phyloP scores from a whole-genome alignment of 2,888 invertebrate genomes.

The Reticulitermes lucifugus region DNA sequence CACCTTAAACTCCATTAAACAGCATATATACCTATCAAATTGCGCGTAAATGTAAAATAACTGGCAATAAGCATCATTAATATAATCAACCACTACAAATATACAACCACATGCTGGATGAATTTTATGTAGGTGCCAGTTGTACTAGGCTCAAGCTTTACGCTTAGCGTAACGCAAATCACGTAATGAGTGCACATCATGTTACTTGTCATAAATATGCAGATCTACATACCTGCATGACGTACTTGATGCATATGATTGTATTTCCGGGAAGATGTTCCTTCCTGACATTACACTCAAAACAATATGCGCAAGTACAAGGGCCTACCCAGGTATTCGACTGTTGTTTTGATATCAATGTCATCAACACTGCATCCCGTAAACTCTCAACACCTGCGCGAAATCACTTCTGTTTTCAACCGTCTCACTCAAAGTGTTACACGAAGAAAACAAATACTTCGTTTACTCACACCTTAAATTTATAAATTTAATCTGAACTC shows the following conservation, averaged over 20 bases:
- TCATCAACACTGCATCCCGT: constrained; percentile 58
- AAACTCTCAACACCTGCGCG: constrained; percentile 62
- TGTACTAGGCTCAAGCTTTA: neutral
- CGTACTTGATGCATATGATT: constrained; percentile 61
- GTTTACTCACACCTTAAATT: constrained; percentile 44
- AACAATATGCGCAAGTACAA: constrained; percentile 54
- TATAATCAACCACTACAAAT: neutral
- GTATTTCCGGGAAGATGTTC: constrained; percentile 57
- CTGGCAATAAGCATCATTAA: neutral
- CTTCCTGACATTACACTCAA: constrained; percentile 64
- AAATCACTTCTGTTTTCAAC: constrained; percentile 52
- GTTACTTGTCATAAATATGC: constrained; percentile 26
- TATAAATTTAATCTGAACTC: constrained; percentile 38
- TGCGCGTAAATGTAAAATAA: neutral
- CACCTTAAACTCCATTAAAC: neutral
- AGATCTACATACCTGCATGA: constrained; percentile 64
- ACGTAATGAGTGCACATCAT: constrained; percentile 25
- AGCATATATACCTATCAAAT: neutral
- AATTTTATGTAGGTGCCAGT: neutral
- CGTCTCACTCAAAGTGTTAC: constrained; percentile 44
- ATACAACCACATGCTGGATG: neutral
- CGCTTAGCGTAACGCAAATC: neutral
- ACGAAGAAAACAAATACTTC: constrained; percentile 48
- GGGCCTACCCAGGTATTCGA: constrained; percentile 50
- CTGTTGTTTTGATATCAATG: constrained; percentile 56